Evolutionary conservation across 2,797 vertebrate genomes (phyloP).

Genomic region (Xenops minutus): DNA sequence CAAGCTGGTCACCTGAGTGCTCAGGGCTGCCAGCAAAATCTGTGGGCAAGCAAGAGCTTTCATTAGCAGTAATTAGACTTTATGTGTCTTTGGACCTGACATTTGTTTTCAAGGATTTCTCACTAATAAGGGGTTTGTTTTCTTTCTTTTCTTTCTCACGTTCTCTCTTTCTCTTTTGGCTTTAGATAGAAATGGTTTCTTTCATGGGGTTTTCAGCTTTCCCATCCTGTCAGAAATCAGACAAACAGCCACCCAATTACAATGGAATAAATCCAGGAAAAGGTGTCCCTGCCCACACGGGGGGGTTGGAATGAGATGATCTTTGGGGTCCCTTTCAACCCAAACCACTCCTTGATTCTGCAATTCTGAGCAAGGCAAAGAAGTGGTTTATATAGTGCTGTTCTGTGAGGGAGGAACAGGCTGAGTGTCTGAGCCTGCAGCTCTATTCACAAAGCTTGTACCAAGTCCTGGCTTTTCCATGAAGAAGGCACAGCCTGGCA

Average conservation of each 20-base stretch:
- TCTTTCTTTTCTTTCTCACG: neutral
- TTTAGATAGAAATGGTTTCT: neutral
- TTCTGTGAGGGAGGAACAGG: neutral
- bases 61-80: neutral
- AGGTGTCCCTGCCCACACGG: neutral
- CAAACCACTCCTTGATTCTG: neutral
- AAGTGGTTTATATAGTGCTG: neutral
- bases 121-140: neutral
- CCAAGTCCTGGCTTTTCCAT: neutral
- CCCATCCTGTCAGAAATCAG: neutral
- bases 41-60: neutral
- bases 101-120: conserved; percentile 6
- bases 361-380: neutral
- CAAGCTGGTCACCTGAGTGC: neutral
- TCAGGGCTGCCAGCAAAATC: neutral
- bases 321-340: neutral
- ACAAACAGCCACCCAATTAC: neutral
- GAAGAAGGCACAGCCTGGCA: neutral
- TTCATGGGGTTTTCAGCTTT: neutral
- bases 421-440: neutral
- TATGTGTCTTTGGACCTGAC: neutral
- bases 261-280: neutral
- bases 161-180: neutral
- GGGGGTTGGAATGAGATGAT: neutral
- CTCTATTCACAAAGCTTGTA: neutral